Evolutionary conservation across 2,888 invertebrate genomes (phyloP).

Genomic region (Caenorhabditis sp.): DNA sequence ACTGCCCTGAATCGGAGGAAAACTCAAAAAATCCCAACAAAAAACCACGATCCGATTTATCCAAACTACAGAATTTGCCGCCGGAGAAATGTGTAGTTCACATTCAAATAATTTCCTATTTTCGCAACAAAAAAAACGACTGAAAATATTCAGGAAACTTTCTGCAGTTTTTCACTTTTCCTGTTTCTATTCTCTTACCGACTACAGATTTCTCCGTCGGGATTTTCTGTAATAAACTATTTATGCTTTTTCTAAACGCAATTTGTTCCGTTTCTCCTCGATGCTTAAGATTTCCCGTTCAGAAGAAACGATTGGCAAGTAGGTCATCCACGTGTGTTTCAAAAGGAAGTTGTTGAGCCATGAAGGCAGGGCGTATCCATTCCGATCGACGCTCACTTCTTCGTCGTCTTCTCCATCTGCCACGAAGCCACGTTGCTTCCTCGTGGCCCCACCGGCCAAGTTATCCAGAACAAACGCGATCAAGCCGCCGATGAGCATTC

Average conservation of each 20-base stretch:
- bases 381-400: slow-evolving; percentile 10
- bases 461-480: slow-evolving; percentile 80
- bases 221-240: slow-evolving; percentile 5
- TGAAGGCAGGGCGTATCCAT: slow-evolving; percentile 48
- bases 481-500: slow-evolving; percentile 80
- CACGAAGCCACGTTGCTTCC: slow-evolving; percentile 44
- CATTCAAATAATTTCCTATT: no score
- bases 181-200: no score
- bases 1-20: no score
- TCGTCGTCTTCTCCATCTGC: slow-evolving; percentile 21
- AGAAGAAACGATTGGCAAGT: slow-evolving; percentile 38
- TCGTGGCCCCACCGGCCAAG: slow-evolving; percentile 42
- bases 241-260: slow-evolving; percentile 33
- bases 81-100: no score
- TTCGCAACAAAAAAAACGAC: no score
- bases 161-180: no score
- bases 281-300: slow-evolving; percentile 33
- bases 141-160: no score
- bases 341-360: slow-evolving; percentile 36
- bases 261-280: slow-evolving; percentile 43
- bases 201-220: no score
- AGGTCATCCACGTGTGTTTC: slow-evolving; percentile 40
- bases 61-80: no score
- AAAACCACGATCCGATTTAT: no score
- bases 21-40: no score